Evolutionary conservation across 2,113 vertebrate genomes (phyloP).

Genomic region (Bos javanicus): DNA sequence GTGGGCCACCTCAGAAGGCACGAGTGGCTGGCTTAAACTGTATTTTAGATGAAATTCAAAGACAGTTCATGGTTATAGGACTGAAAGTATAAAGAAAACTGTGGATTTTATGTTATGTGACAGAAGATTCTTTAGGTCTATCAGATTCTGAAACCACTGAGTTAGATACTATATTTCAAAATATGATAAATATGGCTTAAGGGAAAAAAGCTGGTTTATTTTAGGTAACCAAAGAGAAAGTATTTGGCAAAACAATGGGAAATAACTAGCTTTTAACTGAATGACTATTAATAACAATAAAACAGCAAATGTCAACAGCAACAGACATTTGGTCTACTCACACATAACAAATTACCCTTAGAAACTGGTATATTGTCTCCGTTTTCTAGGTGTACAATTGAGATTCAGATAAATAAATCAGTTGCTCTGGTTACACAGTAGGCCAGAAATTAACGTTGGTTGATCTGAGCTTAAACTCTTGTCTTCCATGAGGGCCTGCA

Average conservation of each 20-base stretch:
- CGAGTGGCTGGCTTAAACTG: neutral
- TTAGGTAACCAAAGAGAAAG: neutral
- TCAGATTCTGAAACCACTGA: neutral
- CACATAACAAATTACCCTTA: neutral
- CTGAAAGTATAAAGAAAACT: neutral
- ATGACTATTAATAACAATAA: neutral
- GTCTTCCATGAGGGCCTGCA: neutral
- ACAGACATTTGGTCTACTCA: no score
- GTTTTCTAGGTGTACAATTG: neutral
- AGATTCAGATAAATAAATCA: neutral
- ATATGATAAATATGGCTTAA: neutral
- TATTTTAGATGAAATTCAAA: neutral
- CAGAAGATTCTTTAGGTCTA: neutral
- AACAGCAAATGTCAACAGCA: neutral
- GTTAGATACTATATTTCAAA: neutral
- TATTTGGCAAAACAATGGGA: neutral
- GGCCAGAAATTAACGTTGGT: rapidly evolving
- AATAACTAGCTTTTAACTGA: neutral
- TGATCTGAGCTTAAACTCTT: neutral
- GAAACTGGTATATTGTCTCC: neutral
- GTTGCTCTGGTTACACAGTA: neutral
- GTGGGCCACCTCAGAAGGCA: neutral
- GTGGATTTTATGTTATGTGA: neutral
- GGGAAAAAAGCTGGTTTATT: neutral
- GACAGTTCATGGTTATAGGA: neutral